phyloP scores from a whole-genome alignment of 2,888 invertebrate species.

The Ornithoptera alexandrae region DNA sequence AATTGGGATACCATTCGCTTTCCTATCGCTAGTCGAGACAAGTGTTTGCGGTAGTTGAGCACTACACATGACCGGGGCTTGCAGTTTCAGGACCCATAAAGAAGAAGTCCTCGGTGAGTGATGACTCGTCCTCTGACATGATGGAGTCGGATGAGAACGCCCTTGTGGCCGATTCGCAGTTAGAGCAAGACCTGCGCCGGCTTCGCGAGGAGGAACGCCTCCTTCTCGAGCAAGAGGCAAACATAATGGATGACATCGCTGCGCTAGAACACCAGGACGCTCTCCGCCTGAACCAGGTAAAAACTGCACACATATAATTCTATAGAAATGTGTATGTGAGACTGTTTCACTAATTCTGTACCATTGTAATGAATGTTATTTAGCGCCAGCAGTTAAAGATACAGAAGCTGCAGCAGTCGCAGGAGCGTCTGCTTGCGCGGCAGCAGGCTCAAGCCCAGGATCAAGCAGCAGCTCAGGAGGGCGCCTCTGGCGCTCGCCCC shows the following conservation, averaged over 20 bases:
- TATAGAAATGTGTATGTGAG: too few relatives aligned
- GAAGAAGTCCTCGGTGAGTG: slow-evolving; percentile 94
- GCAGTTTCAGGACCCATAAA: slow-evolving; percentile 88
- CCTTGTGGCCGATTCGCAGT: slow-evolving; percentile 77
- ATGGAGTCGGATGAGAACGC: slow-evolving; percentile 96
- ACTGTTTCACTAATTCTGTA: too few relatives aligned
- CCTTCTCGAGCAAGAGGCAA: slow-evolving; percentile 84
- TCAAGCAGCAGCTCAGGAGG: slow-evolving; percentile 35
- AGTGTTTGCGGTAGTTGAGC: not conserved
- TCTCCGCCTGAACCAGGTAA: slow-evolving; percentile 65
- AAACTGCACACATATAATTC: not conserved
- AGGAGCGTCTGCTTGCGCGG: slow-evolving; percentile 39
- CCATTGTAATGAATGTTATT: not conserved
- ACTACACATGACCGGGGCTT: slow-evolving; percentile 24
- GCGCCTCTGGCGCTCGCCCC: slow-evolving; percentile 33
- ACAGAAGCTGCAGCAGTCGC: slow-evolving; percentile 52
- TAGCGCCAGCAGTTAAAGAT: slow-evolving; percentile 64
- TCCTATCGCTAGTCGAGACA: slow-evolving; percentile 15
- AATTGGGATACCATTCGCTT: slow-evolving; percentile 13
- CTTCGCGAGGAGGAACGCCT: slow-evolving; percentile 85
- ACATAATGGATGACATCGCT: slow-evolving; percentile 60
- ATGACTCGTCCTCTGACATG: slow-evolving; percentile 91
- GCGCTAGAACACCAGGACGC: slow-evolving; percentile 66
- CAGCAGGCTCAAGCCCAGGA: slow-evolving; percentile 39
- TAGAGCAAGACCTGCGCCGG: slow-evolving; percentile 63